A percentile compares a stretch with the other conserved stretches of the same genome.
phyloP scores from a whole-genome alignment of 2,888 invertebrate genomes.

The Caenorhabditis sulstoni region DNA sequence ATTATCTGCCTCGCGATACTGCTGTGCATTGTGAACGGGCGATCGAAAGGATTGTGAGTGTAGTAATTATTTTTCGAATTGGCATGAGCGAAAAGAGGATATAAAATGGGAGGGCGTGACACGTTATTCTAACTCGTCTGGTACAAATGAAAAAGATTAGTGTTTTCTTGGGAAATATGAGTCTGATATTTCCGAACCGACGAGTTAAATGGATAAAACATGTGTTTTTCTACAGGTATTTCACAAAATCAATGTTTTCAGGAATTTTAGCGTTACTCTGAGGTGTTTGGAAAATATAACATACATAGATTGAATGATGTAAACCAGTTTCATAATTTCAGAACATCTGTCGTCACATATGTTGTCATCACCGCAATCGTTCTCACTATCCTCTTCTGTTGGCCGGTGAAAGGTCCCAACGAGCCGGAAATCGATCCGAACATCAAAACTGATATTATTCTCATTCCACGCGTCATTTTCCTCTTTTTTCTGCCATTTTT shows the following conservation, averaged over 20 bases:
- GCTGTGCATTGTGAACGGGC: conserved; percentile 36
- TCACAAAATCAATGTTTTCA: conserved; percentile 1
- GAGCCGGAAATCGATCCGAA: conserved; percentile 10
- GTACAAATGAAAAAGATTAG: too few species aligned
- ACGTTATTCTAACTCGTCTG: too few species aligned
- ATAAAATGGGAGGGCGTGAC: not conserved
- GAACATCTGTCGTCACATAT: conserved; percentile 28
- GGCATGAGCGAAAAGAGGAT: not conserved
- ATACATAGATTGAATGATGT: not conserved
- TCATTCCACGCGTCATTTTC: conserved; percentile 33
- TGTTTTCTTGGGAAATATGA: conserved; percentile 3
- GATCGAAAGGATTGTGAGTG: conserved; percentile 59
- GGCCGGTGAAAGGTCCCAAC: conserved; percentile 39
- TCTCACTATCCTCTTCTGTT: conserved; percentile 10
- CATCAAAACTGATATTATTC: conserved; percentile 32
- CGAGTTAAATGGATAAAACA: conserved; percentile 23
- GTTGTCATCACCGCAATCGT: conserved; percentile 8
- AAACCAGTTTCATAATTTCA: too few species aligned
- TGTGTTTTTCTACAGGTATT: conserved; percentile 27
- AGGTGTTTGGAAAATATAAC: too few species aligned
- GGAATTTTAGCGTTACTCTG: not conserved
- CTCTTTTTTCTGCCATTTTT: conserved; percentile 34
- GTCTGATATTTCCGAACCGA: conserved; percentile 24
- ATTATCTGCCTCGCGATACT: conserved; percentile 27
- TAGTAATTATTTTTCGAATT: conserved; percentile 24